phyloP scores from a whole-genome alignment of 2,113 vertebrate species.

The Reinhardtius hippoglossoides region DNA sequence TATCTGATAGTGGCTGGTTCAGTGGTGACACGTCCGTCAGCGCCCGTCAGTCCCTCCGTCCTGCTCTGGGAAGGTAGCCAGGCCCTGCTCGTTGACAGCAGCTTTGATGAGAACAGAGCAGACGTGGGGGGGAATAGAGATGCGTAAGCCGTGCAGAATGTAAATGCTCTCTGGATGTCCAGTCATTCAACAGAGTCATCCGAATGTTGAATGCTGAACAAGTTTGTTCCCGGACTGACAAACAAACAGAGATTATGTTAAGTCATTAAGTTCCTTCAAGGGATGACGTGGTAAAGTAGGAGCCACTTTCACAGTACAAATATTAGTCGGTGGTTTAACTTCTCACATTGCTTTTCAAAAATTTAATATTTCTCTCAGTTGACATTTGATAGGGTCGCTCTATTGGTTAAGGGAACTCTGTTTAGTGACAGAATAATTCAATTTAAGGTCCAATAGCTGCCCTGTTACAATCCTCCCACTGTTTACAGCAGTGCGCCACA shows the following conservation, averaged over 20 bases:
- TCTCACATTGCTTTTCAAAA: background rate
- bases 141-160: slow-evolving; percentile 33
- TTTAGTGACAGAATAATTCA: too few species aligned
- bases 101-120: slow-evolving; percentile 50
- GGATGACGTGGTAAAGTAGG: background rate
- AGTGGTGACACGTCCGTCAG: slow-evolving; percentile 13
- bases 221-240: background rate
- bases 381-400: too few species aligned
- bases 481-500: too few species aligned
- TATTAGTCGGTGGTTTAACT: too few species aligned
- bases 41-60: slow-evolving; percentile 31
- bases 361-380: background rate
- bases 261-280: background rate
- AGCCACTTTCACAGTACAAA: background rate
- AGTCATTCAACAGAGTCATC: slow-evolving; percentile 13
- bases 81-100: slow-evolving; percentile 52
- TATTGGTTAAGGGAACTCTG: too few species aligned
- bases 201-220: background rate
- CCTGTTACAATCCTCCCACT: too few species aligned
- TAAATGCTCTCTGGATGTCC: slow-evolving; percentile 40
- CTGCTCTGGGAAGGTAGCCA: slow-evolving; percentile 47
- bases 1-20: background rate
- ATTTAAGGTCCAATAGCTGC: background rate
- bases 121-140: slow-evolving; percentile 31
- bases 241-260: background rate